Evolutionary conservation across 2,113 vertebrate species (phyloP).

Genomic region (Clarias magur): DNA sequence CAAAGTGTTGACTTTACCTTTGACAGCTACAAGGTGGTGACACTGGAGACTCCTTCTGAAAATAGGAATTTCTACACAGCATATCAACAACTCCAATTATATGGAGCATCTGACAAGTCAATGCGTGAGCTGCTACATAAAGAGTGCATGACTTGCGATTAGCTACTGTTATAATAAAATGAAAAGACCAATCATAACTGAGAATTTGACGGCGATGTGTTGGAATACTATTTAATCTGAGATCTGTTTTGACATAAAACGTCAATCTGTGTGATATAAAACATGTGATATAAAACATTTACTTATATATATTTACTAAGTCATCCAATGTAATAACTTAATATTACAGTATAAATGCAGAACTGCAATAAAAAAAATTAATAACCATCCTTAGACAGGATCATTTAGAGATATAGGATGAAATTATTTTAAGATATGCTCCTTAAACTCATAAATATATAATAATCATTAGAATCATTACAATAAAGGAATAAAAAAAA

Average conservation of each 20-base stretch:
- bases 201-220: not conserved
- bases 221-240: not conserved
- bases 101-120: not conserved
- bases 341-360: not conserved
- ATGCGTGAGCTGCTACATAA: not conserved
- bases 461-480: not conserved
- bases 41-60: not conserved
- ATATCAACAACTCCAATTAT: not conserved
- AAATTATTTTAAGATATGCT: not conserved
- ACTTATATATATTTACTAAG: too few relatives aligned
- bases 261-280: not conserved
- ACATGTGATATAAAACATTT: not conserved
- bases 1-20: not conserved
- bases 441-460: not conserved
- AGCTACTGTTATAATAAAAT: not conserved
- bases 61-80: not conserved
- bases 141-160: not conserved
- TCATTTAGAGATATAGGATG: not conserved
- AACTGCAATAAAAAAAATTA: not conserved
- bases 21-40: not conserved
- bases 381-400: not conserved
- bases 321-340: not conserved
- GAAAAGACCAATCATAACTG: not conserved
- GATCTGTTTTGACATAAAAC: conserved; percentile 5
- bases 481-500: not conserved